Base-by-base conservation (phyloP, 2,797 vertebrate genomes). In the Syngnathus acus region DNA sequence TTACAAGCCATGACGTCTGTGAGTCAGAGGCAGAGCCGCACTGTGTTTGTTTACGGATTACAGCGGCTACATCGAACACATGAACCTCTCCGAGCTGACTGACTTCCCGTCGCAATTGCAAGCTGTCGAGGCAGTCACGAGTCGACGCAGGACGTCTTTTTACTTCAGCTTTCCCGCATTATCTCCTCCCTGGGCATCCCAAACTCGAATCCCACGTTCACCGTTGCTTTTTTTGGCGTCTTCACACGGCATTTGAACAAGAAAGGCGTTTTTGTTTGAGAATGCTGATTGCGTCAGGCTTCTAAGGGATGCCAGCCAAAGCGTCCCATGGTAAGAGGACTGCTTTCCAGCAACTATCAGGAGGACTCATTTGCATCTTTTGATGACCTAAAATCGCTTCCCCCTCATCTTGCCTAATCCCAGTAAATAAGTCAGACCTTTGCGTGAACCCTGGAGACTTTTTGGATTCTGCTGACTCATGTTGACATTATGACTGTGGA, bases 321-420 rank as follows among this genome's bases (percentile, higher is more conserved):
- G 60, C 40, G 60, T 84, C 69, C 65, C 68, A 68, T 37, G 10
- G 67, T n/a, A 21, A 65, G 40, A 68, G 54, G 76, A 74, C 71
- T 74, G 73, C 68, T 82, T 80, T 81, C 68, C 76, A 76, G 69
- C 73, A 81, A 73, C 50, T 69, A 75, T 74, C 66, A 66, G 65
- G 69, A 66, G 50, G 62, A 68, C 68, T 80, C 65, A 64, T 77
- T 85, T 78, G 19, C 63, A 81, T 78, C 72, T 71, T 67, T 62
- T 38, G 42, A 60, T 74, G 67, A 78, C 74, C 68, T 62, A 74
- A 32, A 65, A 81, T 78, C 62, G 42, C 64, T 65, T 77, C 72
- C 67, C 67, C 62, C 42, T 48, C 17, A 51, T 63, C 62, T 47
- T 16, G 8, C 62, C 23, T 47, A 32, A 63, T 63, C 42, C 37